Evolutionary conservation across 2,888 invertebrate genomes (phyloP).

Genomic region (Galerucella nymphaeae): DNA sequence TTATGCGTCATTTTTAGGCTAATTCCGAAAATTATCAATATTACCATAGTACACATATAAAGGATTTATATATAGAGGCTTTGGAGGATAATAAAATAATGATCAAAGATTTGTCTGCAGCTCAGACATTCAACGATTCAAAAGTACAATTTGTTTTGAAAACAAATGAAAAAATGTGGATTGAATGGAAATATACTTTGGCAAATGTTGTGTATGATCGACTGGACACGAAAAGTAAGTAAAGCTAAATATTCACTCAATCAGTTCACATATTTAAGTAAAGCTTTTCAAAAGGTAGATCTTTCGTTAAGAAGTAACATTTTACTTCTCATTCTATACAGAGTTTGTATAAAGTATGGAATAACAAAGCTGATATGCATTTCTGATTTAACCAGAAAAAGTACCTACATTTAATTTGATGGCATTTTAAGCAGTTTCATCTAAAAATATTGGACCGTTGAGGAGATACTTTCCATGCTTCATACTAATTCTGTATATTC

Average conservation of each 20-base stretch:
- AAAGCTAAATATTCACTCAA: not conserved
- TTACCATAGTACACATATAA: not conserved
- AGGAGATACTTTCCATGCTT: too few relatives aligned
- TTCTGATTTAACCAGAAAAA: too few relatives aligned
- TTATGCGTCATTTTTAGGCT: not conserved
- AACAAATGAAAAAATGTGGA: not conserved
- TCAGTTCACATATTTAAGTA: too few relatives aligned
- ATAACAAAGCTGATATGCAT: too few relatives aligned
- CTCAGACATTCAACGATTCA: not conserved
- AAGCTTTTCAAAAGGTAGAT: too few relatives aligned
- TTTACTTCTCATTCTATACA: too few relatives aligned
- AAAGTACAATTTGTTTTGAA: not conserved
- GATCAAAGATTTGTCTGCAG: not conserved
- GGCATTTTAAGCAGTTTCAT: too few relatives aligned
- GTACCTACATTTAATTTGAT: too few relatives aligned
- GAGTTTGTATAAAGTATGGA: too few relatives aligned
- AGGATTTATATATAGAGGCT: not conserved
- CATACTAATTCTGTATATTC: too few relatives aligned
- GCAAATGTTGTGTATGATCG: constrained; percentile 7
- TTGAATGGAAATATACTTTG: not conserved
- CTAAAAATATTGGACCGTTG: too few relatives aligned
- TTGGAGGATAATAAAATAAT: not conserved
- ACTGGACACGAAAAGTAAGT: not conserved
- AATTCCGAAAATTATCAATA: not conserved
- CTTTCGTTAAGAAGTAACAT: too few relatives aligned